Percentiles rank a stretch among this genome's conserved stretches.
phyloP scores from a whole-genome alignment of 2,888 invertebrate species.

The Apocheima hispidaria region DNA sequence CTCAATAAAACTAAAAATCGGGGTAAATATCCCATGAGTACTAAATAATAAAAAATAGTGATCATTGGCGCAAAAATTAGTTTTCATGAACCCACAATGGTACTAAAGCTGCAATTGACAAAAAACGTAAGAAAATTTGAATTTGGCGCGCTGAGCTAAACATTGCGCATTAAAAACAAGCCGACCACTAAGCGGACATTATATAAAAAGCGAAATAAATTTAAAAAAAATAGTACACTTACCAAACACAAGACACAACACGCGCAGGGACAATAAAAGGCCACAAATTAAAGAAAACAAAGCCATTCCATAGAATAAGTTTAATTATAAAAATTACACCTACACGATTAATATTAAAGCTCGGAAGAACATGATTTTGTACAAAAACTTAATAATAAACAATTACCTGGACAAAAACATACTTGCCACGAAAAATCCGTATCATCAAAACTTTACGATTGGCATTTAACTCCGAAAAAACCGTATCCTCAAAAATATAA shows the following conservation, averaged over 20 bases:
- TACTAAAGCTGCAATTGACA: no score
- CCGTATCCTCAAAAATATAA: no score
- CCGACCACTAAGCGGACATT: neutral
- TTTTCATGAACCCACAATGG: no score
- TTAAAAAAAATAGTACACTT: conserved; percentile 63
- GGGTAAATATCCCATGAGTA: no score
- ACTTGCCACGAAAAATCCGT: neutral
- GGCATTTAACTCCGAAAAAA: no score
- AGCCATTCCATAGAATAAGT: conserved; percentile 81
- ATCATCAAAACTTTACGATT: no score
- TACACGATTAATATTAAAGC: conserved; percentile 83
- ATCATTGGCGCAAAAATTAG: no score
- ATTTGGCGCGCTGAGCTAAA: no score
- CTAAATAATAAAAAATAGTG: no score
- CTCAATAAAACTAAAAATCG: no score
- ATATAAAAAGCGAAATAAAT: conserved; percentile 36
- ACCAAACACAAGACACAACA: conserved; percentile 64
- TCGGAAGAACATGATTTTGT: conserved; percentile 84
- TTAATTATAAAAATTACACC: conserved; percentile 83
- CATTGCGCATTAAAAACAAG: neutral
- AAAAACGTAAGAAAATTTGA: no score
- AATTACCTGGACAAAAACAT: conserved; percentile 22
- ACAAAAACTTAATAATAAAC: conserved; percentile 60
- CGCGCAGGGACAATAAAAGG: conserved; percentile 64
- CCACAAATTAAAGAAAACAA: conserved; percentile 76